Percentiles rank a stretch among this genome's conserved stretches.
phyloP scores from a whole-genome alignment of 2,113 vertebrate species.

The Brachyhypopomus occidentalis region DNA sequence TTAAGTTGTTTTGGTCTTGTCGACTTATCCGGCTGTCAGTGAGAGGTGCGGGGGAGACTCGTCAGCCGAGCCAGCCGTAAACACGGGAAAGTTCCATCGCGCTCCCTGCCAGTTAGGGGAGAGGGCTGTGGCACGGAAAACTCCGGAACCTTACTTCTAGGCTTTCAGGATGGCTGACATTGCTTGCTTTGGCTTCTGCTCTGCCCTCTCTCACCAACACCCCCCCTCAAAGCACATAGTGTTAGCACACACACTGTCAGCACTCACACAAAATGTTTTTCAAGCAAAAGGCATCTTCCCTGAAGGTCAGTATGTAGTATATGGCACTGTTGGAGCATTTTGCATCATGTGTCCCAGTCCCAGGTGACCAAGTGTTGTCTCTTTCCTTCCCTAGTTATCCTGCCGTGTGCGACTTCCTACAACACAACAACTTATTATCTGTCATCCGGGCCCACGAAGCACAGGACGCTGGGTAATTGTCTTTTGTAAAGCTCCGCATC shows the following conservation, averaged over 20 bases:
- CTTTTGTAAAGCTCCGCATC: neutral
- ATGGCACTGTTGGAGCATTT: neutral
- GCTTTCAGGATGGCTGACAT: slow-evolving; percentile 51
- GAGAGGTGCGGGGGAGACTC: slow-evolving; percentile 20
- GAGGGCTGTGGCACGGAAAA: slow-evolving; percentile 60
- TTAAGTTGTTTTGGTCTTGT: slow-evolving; percentile 39
- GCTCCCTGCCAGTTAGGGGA: slow-evolving; percentile 33
- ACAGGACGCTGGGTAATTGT: slow-evolving; percentile 95
- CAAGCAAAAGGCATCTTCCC: neutral
- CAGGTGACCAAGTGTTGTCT: neutral
- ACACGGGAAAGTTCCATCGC: slow-evolving; percentile 53
- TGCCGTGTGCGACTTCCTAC: slow-evolving; percentile 98
- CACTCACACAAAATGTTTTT: slow-evolving; percentile 6
- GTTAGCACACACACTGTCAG: slow-evolving; percentile 4
- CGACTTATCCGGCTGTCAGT: slow-evolving; percentile 25
- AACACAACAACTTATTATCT: slow-evolving; percentile 99
- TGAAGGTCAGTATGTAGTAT: slow-evolving; percentile 19
- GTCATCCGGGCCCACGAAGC: slow-evolving; percentile 99
- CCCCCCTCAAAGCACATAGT: neutral
- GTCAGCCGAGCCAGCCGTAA: slow-evolving; percentile 37
- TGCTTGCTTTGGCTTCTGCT: slow-evolving; percentile 48
- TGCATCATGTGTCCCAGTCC: neutral
- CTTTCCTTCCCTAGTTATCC: slow-evolving; percentile 83
- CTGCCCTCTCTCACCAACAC: slow-evolving; percentile 51
- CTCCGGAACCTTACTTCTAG: slow-evolving; percentile 40